Evolutionary conservation across 2,888 invertebrate genomes (phyloP), one percentile per base, ranked within the genome.

Genomic region (Entomobrya proxima): DNA sequence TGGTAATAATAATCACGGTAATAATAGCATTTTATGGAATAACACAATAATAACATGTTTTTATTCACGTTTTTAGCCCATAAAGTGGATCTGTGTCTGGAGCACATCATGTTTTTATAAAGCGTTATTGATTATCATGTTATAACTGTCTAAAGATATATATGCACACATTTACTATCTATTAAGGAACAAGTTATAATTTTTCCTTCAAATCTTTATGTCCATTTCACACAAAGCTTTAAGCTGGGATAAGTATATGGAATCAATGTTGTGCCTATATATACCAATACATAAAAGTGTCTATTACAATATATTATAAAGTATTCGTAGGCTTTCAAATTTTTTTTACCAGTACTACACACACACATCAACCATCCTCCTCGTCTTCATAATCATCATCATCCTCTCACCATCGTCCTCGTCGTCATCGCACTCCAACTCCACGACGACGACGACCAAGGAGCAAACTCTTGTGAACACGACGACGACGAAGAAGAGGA

Each of bases 41-140:
- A 35, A 74, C 52, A 52, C 35, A 74, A 52, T 74, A 50, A 74
- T 74, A 32, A 52, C 37, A 74, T 32, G 74, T 74, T 72, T 74
- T 35, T 52, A 18, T 18, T 5, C 32, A 61, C 32, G 27, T 32
- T n/a, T n/a, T n/a, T n/a, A n/a, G n/a, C n/a, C n/a, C n/a, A n/a
- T n/a, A n/a, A n/a, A n/a, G n/a, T n/a, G n/a, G n/a, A n/a, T n/a
- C n/a, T n/a, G n/a, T n/a, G n/a, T n/a, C n/a, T n/a, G n/a, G n/a
- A n/a, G n/a, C n/a, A 40, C 44, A 40, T 40, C 15, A 40, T 40
- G 44, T 11, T 40, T n/a, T n/a, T n/a, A n/a, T n/a, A n/a, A n/a
- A n/a, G n/a, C n/a, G n/a, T n/a, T n/a, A n/a, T n/a, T n/a, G n/a
- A n/a, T n/a, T n/a, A n/a, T n/a, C n/a, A n/a, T n/a, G n/a, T n/a